Evolutionary conservation across 2,113 vertebrate genomes (phyloP).

Genomic region (Potamarius usumacintae): DNA sequence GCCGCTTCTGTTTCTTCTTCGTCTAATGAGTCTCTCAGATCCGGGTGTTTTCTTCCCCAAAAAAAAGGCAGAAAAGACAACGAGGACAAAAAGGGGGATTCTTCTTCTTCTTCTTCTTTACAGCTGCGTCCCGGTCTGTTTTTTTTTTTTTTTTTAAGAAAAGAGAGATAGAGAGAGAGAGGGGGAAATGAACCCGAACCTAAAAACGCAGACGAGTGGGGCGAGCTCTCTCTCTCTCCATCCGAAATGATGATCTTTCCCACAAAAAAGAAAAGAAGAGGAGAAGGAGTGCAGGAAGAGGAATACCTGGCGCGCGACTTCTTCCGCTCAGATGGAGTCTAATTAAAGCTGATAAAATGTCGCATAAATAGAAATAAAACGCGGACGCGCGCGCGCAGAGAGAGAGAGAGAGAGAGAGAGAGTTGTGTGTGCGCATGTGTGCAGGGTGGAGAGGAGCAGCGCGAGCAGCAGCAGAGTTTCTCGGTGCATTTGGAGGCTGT

Average conservation of each 20-base stretch:
- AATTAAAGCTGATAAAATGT: slow-evolving; percentile 8
- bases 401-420: background rate
- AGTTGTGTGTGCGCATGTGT: background rate
- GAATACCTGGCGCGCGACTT: background rate
- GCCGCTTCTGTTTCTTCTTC: background rate
- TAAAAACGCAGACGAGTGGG: background rate
- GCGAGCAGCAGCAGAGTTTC: slow-evolving; percentile 80
- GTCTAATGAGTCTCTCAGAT: background rate
- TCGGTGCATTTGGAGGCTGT: slow-evolving; percentile 90
- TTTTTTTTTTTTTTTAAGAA: slow-evolving; percentile 28
- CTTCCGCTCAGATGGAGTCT: background rate
- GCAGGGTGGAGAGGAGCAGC: slow-evolving; percentile 82
- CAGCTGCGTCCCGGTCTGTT: background rate
- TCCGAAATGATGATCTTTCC: background rate
- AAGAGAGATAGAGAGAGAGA: slow-evolving; percentile 60
- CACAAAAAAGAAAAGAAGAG: background rate
- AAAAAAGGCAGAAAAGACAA: background rate
- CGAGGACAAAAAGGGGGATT: background rate
- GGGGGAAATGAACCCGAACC: background rate
- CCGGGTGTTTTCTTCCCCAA: background rate
- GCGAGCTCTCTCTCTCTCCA: background rate
- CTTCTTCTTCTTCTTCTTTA: background rate
- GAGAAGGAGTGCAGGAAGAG: background rate
- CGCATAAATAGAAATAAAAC: slow-evolving; percentile 10
- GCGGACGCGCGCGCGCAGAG: background rate